Evolutionary conservation across 2,113 vertebrate species (phyloP).

Genomic region (Periophthalmus modestus): DNA sequence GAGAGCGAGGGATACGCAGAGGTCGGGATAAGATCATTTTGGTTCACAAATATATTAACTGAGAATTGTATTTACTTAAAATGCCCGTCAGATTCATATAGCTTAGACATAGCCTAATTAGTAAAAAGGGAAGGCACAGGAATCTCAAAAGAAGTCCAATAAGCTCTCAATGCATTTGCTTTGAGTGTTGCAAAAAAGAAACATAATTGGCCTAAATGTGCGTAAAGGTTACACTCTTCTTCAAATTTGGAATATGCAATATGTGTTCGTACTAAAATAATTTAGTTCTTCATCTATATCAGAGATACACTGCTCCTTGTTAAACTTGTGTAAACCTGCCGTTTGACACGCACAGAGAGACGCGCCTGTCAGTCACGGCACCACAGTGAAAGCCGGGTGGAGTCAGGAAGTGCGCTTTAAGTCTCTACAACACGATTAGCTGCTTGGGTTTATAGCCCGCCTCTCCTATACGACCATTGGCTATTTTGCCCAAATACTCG

Average conservation of each 20-base stretch:
- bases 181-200: too few relatives aligned
- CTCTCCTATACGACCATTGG: conserved; percentile 47
- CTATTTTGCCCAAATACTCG: not conserved
- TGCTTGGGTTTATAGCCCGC: not conserved
- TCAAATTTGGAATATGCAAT: too few relatives aligned
- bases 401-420: conserved; percentile 60
- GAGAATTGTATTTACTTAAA: too few relatives aligned
- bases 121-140: not conserved
- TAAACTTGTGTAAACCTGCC: not conserved
- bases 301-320: not conserved
- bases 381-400: conserved; percentile 51
- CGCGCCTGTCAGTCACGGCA: not conserved
- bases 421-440: conserved; percentile 49
- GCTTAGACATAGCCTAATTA: not conserved
- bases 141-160: not conserved
- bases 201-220: too few relatives aligned
- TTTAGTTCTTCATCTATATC: too few relatives aligned
- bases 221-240: too few relatives aligned
- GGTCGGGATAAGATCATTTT: too few relatives aligned
- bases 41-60: too few relatives aligned
- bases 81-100: too few relatives aligned
- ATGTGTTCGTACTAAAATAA: too few relatives aligned
- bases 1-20: too few relatives aligned
- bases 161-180: not conserved
- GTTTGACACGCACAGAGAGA: not conserved